phyloP scores from a whole-genome alignment of 2,797 vertebrate genomes.

The Pelochelys cantorii region DNA sequence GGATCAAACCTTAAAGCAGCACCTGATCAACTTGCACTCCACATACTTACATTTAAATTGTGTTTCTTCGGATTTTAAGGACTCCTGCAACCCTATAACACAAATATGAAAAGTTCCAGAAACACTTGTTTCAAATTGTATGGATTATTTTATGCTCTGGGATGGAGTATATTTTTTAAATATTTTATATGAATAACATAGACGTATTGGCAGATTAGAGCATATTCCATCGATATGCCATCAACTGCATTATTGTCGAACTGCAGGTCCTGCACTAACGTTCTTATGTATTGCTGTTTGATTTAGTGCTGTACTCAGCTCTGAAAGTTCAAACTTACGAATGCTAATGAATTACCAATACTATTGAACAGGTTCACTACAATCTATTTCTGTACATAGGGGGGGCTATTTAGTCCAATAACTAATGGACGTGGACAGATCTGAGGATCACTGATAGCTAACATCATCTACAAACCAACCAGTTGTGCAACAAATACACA shows the following conservation, averaged over 20 bases:
- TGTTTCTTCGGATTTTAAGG: not conserved
- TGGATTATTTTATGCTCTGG: not conserved
- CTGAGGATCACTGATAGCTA: slow-evolving; percentile 33
- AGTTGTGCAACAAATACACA: slow-evolving; percentile 29
- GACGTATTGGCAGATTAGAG: rapidly evolving
- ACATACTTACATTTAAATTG: not conserved
- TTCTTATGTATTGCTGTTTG: not conserved
- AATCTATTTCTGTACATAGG: not conserved
- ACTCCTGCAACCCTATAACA: not conserved
- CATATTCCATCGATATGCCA: not conserved
- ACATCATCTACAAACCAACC: slow-evolving; percentile 36
- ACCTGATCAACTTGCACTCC: not conserved
- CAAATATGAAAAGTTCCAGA: not conserved
- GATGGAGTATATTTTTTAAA: not conserved
- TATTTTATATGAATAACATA: rapidly evolving
- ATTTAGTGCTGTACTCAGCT: not conserved
- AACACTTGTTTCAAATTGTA: not conserved
- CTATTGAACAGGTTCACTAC: not conserved
- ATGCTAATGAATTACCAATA: not conserved
- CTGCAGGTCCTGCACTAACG: not conserved
- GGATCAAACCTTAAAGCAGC: not conserved
- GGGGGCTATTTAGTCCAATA: not conserved
- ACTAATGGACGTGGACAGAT: slow-evolving; percentile 24
- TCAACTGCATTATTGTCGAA: rapidly evolving
- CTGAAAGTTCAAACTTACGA: not conserved